These are phyloP conservation scores for Nothoprocta perdicaria DNA, from an alignment of 2,113 vertebrate genomes.

Conservation along the genomic window DNA sequence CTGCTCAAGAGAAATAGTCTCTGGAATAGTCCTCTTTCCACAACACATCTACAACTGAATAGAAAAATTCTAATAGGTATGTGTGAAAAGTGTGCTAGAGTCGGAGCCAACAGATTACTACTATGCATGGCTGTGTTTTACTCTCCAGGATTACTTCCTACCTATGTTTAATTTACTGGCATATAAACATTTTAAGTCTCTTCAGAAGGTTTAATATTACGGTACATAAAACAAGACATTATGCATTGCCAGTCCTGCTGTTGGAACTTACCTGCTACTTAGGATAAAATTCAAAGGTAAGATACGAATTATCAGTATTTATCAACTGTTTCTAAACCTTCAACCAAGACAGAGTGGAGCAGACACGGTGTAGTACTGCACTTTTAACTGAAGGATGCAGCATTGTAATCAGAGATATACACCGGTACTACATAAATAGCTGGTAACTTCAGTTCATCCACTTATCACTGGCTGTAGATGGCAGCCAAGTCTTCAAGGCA, in stretches of 20 bases:
- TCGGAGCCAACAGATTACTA: neutral
- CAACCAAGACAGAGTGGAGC: neutral
- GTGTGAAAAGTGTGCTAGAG: neutral
- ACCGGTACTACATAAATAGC: neutral
- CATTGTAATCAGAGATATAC: neutral
- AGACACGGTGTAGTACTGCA: neutral
- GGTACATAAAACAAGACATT: neutral
- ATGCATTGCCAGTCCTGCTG: neutral
- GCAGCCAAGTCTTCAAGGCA: neutral
- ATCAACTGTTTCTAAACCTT: neutral
- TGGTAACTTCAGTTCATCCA: neutral
- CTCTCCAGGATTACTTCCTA: neutral
- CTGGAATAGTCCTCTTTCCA: neutral
- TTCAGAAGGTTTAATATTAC: neutral
- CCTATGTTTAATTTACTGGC: neutral
- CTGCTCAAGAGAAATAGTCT: neutral
- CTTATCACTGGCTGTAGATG: neutral
- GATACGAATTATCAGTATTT: neutral
- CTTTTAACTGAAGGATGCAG: neutral
- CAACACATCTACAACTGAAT: neutral
- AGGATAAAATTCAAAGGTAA: neutral
- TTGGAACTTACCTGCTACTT: neutral
- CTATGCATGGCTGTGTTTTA: neutral
- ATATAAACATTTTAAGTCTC: neutral
- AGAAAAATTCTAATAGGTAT: neutral